Base-by-base conservation (phyloP, 2,113 vertebrate genomes). In the Probosciger aterrimus region DNA sequence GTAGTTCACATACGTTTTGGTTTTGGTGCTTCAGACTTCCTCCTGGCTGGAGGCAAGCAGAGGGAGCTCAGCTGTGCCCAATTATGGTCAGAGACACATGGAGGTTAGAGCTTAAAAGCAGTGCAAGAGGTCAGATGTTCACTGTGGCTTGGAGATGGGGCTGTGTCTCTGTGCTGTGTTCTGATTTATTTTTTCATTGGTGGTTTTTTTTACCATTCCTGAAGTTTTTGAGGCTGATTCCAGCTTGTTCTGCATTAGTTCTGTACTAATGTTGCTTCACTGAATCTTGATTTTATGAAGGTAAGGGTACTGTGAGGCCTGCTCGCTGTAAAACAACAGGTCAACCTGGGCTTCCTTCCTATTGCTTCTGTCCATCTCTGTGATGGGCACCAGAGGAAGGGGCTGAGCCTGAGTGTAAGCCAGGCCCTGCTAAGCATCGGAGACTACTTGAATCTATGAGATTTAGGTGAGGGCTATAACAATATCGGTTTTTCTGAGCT, bases 1-100 rank as follows among this genome's bases (percentile, higher is more conserved):
- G 60, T 10, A 75, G 87, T 76, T 96, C 95, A 95, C 96, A 91
- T 73, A 41, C 82, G 95, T 90, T 96, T 96, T 90, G 67, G 75
- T 41, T 96, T 92, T 92, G 55, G 49, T 90, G 50, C 74, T 76
- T 47, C 71, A 95, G 74, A 14, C 49, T 74, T 70, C 35, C 85
- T 78, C 65, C 41, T 0, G 2, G 90, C 86, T 79, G 60, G 82
- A 93, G 87, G 68, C 2, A 1, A 90, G 73, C 31, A 1, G 64
- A 7, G 6, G 64, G 68, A 20, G 3, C 67, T 77, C 95, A 95
- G 93, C 96, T 93, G 91, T 91, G 94, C 77, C 93, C 93, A 92
- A 87, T 94, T 97, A 92, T 81, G 88, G 92, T 69, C 90, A 87
- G 82, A 52, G 81, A 22, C 10, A 6, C 64, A 57, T 2, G 3